phyloP scores from a whole-genome alignment of 35 echinoderm and acorn worm genomes.

The Eucidaris tribuloides region DNA sequence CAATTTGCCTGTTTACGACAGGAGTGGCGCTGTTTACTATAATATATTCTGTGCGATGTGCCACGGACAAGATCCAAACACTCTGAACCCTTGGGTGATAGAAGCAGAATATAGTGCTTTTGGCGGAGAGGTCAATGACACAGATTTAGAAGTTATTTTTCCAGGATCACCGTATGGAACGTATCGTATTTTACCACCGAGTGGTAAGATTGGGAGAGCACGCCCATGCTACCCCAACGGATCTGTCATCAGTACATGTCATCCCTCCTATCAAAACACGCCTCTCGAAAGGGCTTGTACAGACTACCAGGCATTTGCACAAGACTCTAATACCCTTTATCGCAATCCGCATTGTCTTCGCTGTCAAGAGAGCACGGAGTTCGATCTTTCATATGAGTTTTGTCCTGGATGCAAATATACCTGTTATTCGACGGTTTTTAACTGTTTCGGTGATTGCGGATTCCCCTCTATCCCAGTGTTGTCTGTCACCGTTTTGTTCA shows the following conservation, averaged over 20 bases:
- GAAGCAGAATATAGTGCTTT: no score
- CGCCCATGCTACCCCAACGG: background rate
- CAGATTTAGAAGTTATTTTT: no score
- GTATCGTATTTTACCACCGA: background rate
- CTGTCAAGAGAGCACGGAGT: background rate
- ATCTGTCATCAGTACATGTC: background rate
- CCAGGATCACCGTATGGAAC: no score
- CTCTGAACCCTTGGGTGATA: no score
- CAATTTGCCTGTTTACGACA: no score
- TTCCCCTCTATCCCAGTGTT: background rate
- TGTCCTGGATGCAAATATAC: no score
- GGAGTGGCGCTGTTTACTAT: no score
- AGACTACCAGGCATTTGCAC: conserved; percentile 16
- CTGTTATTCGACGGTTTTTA: no score
- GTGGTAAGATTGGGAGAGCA: background rate
- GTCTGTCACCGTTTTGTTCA: background rate
- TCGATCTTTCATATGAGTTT: background rate
- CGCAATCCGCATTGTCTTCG: conserved; percentile 48
- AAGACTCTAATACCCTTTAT: background rate
- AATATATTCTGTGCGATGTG: no score
- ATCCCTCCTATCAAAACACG: background rate
- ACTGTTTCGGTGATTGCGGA: background rate
- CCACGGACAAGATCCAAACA: no score
- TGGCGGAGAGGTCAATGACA: no score
- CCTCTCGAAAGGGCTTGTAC: conserved; percentile 5